phyloP scores from a whole-genome alignment of 2,888 invertebrate genomes.

The Ceraclea dissimilis region DNA sequence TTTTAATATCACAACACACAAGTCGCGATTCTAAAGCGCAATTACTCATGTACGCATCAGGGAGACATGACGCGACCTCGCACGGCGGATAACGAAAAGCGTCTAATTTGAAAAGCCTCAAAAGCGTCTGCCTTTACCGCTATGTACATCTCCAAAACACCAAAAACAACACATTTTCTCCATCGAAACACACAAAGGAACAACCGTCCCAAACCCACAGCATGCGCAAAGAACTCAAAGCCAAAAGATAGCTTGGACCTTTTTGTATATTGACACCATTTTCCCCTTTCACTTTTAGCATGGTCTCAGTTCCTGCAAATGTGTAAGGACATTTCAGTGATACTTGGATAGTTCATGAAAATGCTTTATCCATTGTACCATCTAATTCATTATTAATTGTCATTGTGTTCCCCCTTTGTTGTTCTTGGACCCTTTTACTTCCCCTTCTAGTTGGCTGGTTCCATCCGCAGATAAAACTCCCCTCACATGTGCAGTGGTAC shows the following conservation, averaged over 20 bases:
- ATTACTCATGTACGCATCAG: conserved; percentile 30
- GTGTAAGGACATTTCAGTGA: not conserved
- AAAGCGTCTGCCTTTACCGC: conserved; percentile 1
- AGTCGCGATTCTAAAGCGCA: conserved; percentile 25
- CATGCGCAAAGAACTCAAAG: not conserved
- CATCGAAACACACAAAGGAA: not conserved
- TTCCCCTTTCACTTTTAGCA: not conserved
- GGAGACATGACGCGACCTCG: conserved; percentile 28
- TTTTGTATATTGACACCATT: not conserved
- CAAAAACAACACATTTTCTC: not conserved
- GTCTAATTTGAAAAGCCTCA: conserved; percentile 23
- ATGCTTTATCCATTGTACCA: not conserved
- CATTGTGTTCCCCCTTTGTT: not conserved
- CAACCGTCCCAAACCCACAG: not conserved
- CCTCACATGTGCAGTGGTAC: not conserved
- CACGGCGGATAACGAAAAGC: conserved; percentile 41
- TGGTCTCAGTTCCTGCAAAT: not conserved
- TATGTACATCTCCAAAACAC: not conserved
- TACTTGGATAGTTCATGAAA: not conserved
- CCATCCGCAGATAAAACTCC: not conserved
- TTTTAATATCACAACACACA: not conserved
- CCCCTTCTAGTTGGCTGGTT: not conserved
- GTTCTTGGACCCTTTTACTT: not conserved
- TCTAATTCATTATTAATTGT: not conserved
- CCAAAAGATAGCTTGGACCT: not conserved